Evolutionary conservation across 2,113 vertebrate genomes (phyloP).

Genomic region (Coptodon bakossiorum): DNA sequence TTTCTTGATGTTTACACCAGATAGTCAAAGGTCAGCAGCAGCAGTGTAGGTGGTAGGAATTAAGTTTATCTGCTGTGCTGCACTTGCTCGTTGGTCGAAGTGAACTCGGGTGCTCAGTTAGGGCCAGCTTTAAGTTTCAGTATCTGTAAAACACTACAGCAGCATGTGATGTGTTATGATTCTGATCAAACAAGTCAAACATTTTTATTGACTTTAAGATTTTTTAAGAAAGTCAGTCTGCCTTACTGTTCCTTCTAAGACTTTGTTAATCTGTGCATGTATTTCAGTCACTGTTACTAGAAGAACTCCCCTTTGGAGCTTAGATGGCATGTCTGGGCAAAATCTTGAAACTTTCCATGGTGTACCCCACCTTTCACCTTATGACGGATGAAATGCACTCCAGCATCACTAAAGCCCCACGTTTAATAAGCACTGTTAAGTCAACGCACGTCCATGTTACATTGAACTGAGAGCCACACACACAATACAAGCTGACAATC

Average conservation of each 20-base stretch:
- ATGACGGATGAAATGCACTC: neutral
- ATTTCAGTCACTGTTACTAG: neutral
- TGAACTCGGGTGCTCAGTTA: neutral
- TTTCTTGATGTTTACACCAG: neutral
- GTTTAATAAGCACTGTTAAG: neutral
- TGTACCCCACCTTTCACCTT: neutral
- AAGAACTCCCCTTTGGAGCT: neutral
- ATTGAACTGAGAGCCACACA: neutral
- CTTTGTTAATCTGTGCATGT: neutral
- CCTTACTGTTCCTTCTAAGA: neutral
- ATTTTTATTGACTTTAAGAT: neutral
- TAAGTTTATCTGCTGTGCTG: neutral
- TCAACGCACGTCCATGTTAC: neutral
- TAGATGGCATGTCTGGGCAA: neutral
- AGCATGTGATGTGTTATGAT: neutral
- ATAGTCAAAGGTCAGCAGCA: conserved; percentile 8
- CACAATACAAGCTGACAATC: neutral
- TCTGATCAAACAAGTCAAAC: neutral
- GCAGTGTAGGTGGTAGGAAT: neutral
- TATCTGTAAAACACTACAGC: neutral
- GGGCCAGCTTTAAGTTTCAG: neutral
- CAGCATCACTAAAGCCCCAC: neutral
- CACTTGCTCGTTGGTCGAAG: neutral
- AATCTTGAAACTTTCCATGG: neutral
- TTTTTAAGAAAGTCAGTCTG: neutral